phyloP scores from a whole-genome alignment of 2,888 invertebrate genomes.

The Adineta ricciae region DNA sequence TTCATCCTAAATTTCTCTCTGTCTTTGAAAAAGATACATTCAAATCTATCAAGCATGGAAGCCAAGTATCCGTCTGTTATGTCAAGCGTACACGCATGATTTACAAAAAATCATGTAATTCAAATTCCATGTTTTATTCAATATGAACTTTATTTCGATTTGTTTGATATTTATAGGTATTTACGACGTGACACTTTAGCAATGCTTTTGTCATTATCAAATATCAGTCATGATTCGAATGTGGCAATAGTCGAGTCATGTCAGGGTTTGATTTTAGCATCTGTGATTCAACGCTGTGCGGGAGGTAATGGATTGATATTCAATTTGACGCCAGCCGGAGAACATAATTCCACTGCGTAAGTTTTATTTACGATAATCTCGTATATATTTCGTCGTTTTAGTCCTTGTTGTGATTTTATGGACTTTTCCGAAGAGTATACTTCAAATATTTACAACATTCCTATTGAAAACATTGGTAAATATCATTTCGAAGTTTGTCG shows the following conservation, averaged over 20 bases:
- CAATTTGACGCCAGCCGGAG: constrained; percentile 43
- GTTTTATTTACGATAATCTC: constrained; percentile 44
- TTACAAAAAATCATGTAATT: constrained; percentile 34
- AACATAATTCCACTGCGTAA: constrained; percentile 38
- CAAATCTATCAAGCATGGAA: constrained; percentile 54
- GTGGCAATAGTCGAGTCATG: constrained; percentile 73
- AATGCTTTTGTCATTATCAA: constrained; percentile 71
- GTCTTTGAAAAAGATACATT: constrained; percentile 10
- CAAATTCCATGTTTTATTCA: too few relatives aligned
- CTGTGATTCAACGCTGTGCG: constrained; percentile 63
- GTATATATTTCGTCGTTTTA: constrained; percentile 3
- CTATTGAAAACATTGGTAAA: constrained; percentile 57
- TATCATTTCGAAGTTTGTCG: constrained; percentile 51
- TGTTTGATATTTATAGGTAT: constrained; percentile 52
- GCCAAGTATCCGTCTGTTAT: constrained; percentile 70
- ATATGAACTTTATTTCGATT: too few relatives aligned
- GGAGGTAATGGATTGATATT: constrained; percentile 55
- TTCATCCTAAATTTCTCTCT: constrained; percentile 42
- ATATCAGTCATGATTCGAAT: constrained; percentile 60
- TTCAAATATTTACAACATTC: constrained; percentile 59
- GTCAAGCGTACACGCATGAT: constrained; percentile 61
- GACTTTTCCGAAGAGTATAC: constrained; percentile 65
- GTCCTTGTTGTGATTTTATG: constrained; percentile 57
- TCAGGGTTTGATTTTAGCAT: constrained; percentile 71
- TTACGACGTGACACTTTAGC: constrained; percentile 76